A percentile compares a stretch with the other conserved stretches of the same genome.
These are phyloP conservation scores for Podilymbus podiceps DNA, from an alignment of 2,113 vertebrate species.

Conservation along the genomic window DNA sequence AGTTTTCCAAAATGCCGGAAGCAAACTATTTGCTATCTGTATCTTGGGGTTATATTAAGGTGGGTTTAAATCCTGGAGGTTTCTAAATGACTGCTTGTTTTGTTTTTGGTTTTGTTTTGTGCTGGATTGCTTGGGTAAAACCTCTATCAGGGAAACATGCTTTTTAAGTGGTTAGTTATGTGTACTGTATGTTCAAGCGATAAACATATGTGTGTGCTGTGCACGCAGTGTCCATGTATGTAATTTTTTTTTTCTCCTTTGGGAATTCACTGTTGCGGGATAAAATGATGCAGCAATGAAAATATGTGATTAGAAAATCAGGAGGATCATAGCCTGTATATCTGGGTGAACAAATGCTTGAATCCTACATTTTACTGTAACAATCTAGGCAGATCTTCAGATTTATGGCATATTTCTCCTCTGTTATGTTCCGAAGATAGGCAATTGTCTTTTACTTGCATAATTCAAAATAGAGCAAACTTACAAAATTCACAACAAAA, in stretches of 20 bases:
- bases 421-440: not conserved
- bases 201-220: not conserved
- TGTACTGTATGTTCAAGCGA: not conserved
- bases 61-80: conserved; percentile 74
- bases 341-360: not conserved
- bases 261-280: not conserved
- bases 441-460: not conserved
- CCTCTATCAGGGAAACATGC: not conserved
- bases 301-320: not conserved
- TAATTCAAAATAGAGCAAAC: conserved; percentile 13
- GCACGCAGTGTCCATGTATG: not conserved
- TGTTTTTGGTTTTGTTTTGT: not conserved
- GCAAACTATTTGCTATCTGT: conserved; percentile 93
- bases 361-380: not conserved
- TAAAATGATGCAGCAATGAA: not conserved
- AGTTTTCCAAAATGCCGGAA: conserved; percentile 91
- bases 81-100: not conserved
- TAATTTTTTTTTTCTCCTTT: not conserved
- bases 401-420: not conserved
- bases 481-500: not conserved
- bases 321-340: not conserved
- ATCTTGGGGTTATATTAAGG: conserved; percentile 98
- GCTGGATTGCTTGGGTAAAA: not conserved
- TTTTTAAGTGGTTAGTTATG: not conserved
- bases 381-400: not conserved